Percentiles rank a stretch among this genome's conserved stretches.
Conservation (phyloP, 1,140 invertebrate genomes). For the Hyles vespertilio region DNA sequence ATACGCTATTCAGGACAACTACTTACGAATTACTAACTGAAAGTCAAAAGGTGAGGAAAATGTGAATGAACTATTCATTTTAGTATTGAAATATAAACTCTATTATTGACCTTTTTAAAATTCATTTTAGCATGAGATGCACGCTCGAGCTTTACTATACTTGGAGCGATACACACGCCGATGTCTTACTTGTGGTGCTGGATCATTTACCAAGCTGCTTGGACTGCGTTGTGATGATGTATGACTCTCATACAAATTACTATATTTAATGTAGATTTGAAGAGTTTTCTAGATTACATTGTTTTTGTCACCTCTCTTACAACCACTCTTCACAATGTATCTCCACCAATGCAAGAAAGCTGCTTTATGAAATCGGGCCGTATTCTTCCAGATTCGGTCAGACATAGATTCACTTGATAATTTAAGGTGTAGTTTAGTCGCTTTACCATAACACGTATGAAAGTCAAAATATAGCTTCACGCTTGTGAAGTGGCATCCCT, state of each 20-base stretch:
- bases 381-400: too few species aligned
- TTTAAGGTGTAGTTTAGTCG: too few species aligned
- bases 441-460: too few species aligned
- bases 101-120: neutral
- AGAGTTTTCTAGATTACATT: too few species aligned
- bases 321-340: too few species aligned
- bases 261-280: too few species aligned
- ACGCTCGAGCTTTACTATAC: conserved; percentile 76
- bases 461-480: too few species aligned
- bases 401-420: too few species aligned
- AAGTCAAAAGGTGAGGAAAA: conserved; percentile 72
- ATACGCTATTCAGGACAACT: conserved; percentile 74
- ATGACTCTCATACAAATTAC: conserved; percentile 9
- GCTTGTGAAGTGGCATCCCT: too few species aligned
- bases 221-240: conserved; percentile 58
- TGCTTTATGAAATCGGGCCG: too few species aligned
- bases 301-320: too few species aligned
- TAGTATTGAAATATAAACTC: neutral
- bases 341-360: too few species aligned
- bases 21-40: conserved; percentile 79
- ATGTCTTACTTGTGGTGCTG: conserved; percentile 74
- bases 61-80: neutral
- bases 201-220: conserved; percentile 72
- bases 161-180: conserved; percentile 76
- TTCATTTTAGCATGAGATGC: conserved; percentile 70